Conservation (phyloP, 1,140 invertebrate genomes). For the Holcopasites calliopsidis region DNA sequence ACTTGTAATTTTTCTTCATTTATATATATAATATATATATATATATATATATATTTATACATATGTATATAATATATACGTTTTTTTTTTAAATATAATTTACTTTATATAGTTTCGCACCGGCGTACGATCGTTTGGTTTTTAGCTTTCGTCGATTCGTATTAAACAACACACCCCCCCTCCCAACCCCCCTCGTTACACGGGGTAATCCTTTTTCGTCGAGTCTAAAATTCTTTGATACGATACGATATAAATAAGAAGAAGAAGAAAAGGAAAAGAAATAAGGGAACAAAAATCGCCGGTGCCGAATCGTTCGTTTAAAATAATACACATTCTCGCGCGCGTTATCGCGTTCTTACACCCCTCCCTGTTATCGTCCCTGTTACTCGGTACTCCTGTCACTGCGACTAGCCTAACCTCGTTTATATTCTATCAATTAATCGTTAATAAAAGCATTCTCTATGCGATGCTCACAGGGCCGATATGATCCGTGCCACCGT, state of each 20-base stretch:
- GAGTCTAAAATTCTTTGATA: background rate
- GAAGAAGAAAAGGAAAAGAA: no score
- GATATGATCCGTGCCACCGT: slow-evolving; percentile 38
- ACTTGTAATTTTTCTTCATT: slow-evolving; percentile 34
- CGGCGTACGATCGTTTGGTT: slow-evolving; percentile 49
- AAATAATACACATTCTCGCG: slow-evolving; percentile 9
- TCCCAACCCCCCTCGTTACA: background rate
- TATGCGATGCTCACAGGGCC: slow-evolving; percentile 15
- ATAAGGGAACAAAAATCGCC: no score
- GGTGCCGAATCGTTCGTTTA: slow-evolving; percentile 30
- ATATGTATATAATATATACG: slow-evolving; percentile 49
- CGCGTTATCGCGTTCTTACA: slow-evolving; percentile 3
- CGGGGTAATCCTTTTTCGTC: background rate
- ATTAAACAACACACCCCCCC: background rate
- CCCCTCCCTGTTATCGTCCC: slow-evolving; percentile 49
- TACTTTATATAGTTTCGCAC: slow-evolving; percentile 57
- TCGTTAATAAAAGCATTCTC: slow-evolving; percentile 58
- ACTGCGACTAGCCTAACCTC: slow-evolving; percentile 63
- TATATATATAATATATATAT: slow-evolving; percentile 51
- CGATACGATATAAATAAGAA: slow-evolving; percentile 1
- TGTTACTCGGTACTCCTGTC: slow-evolving; percentile 59
- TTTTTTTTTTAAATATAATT: slow-evolving; percentile 44
- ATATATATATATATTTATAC: slow-evolving; percentile 59
- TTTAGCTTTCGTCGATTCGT: background rate
- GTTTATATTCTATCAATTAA: slow-evolving; percentile 55